Evolutionary conservation across 2,888 invertebrate species (phyloP), one percentile per base, ranked within the genome.

Genomic region (Zaprionus obscuricornis): DNA sequence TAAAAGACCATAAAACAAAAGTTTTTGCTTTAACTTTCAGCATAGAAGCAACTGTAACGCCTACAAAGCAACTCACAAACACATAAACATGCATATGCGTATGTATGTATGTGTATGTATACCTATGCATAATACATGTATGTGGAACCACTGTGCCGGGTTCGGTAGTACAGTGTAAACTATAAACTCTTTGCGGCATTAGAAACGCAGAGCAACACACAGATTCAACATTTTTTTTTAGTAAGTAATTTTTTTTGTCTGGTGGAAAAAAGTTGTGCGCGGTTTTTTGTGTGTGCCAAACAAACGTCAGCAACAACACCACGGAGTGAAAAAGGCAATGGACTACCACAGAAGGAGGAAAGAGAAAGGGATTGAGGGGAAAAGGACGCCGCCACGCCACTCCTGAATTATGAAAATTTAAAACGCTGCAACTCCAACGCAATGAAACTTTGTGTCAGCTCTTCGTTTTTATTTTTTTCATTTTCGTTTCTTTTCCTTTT

Each of bases 1-100:
- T 84, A 84, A 84, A 86, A 83, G 79, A 83, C 83, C 83, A 86
- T 84, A 86, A 86, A 86, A 86, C 84, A 81, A 86, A 81, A 81
- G 85, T 73, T 84, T 81, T 81, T 81, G 63, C 70, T 56, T 57
- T 69, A 81, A 84, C 85, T 81, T 81, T 86, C 70, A 63, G 62
- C 72, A 52, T 57, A 54, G 52, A 57, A 47, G 40, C 51, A 83
- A 85, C 75, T 82, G 66, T 77, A 78, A 78, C 83, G 83, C 85
- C 85, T 85, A 85, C 83, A 74, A 74, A 70, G 82, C 78, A 66
- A 39, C 56, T 55, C 64, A 62, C 59, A 63, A 27, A 40, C 52
- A 47, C 47, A 33, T 18, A 37, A 49, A 36, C 27, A 1, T 33
- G n/a, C 8, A 11, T 34, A 22, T 37, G 20, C 8, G 10, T 2